Evolutionary conservation across 2,113 vertebrate genomes (phyloP), one percentile per base, ranked within the genome.

Genomic region (Daubentonia madagascariensis): DNA sequence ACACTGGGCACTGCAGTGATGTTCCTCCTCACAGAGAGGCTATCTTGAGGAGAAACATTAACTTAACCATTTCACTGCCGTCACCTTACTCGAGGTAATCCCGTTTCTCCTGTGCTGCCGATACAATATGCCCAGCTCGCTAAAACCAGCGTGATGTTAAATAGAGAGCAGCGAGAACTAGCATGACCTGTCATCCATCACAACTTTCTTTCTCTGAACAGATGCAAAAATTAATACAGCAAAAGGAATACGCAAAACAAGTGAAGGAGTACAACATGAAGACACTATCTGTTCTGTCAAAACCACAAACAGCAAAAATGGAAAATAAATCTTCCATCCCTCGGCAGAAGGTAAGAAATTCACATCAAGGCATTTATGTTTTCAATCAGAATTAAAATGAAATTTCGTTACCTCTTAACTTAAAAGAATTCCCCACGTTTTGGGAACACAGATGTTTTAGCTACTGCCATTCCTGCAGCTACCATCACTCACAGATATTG

Each of bases 191-290:
- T 30, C 35, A 76, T n/a, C 73, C 96, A 89, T 37, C 11, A 1
- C 1, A 1, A 9, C 10, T 79, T 52, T 93, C 95, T 97, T 97
- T 96, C 96, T 91, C 81, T 91, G 94, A 97, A 91, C 98, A 99
- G 99, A 99, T 98, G 97, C 98, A 99, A 98, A 99, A 99, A 97
- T 97, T 99, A 80, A 99, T 97, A 96, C 98, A 98, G 90, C 99
- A 99, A 86, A 99, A 99, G 98, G 99, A 99, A 98, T 99, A 99
- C 92, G 99, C 99, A 97, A 98, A 98, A 94, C 98, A 99, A 93
- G 98, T 99, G 96, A 98, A 99, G 2, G 99, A 99, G 30, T 98
- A 99, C 68, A 99, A 99, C 98, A 99, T 98, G 99, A 99, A 96
- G 97, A 99, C 96, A 2, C 98, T 98, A 2, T 97, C 98, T 73